A percentile compares a stretch with the other conserved stretches of the same genome.
These are phyloP conservation scores for Dromas ardeola DNA, from an alignment of 2,113 vertebrate species.

Conservation along the genomic window DNA sequence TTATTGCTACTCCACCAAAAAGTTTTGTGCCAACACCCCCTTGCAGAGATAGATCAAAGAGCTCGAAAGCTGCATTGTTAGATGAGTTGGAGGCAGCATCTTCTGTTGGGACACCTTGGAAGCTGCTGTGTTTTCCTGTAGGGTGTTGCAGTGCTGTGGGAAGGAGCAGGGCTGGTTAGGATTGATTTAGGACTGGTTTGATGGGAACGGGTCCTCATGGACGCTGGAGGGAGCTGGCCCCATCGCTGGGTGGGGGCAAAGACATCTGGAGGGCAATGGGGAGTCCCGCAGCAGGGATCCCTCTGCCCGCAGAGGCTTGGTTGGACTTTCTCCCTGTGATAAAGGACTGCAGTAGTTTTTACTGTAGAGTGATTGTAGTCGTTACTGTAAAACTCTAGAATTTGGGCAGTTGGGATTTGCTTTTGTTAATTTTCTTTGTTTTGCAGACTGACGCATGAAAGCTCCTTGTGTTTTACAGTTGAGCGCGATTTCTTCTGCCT, in stretches of 20 bases:
- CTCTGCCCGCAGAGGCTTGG: not conserved
- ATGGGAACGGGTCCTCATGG: not conserved
- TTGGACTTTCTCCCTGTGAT: not conserved
- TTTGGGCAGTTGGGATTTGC: not conserved
- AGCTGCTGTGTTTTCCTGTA: not conserved
- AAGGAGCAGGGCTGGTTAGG: not conserved
- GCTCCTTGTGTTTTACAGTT: not conserved
- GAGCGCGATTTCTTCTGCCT: not conserved
- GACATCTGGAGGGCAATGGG: rapidly evolving
- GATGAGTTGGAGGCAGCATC: not conserved
- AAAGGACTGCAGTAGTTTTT: not conserved
- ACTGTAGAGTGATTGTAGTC: not conserved
- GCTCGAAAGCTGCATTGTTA: not conserved
- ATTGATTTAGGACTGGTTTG: not conserved
- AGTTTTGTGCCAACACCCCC: too few species aligned
- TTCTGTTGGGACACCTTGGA: not conserved
- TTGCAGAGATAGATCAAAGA: not conserved
- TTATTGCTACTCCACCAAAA: not conserved
- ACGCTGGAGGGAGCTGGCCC: not conserved
- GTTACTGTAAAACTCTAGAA: not conserved
- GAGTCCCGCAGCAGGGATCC: not conserved
- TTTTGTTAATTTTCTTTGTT: not conserved
- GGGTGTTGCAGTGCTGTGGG: not conserved
- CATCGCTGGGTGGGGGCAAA: not conserved
- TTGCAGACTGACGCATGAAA: not conserved